Evolutionary conservation across 2,888 invertebrate genomes (phyloP).

Genomic region (Julus scanicus): DNA sequence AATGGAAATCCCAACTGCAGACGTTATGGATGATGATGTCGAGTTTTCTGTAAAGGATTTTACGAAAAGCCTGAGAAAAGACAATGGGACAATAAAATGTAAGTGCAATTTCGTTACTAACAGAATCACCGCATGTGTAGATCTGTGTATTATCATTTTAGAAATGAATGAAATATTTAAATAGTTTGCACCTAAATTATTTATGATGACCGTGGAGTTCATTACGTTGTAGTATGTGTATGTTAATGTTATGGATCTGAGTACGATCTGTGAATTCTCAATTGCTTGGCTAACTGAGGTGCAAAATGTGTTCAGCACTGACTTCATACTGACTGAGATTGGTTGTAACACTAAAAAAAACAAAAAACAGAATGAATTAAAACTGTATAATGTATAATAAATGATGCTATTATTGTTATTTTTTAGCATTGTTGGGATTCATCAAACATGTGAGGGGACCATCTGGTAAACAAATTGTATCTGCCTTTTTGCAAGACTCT

Average conservation of each 20-base stretch:
- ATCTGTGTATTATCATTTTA: too few relatives aligned
- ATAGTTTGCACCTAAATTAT: too few relatives aligned
- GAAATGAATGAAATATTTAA: too few relatives aligned
- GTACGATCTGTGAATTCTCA: background rate
- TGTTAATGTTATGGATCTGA: background rate
- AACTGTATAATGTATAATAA: background rate
- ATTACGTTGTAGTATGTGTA: background rate
- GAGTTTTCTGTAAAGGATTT: background rate
- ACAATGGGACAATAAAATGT: background rate
- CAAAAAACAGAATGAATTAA: background rate
- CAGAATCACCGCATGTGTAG: too few relatives aligned
- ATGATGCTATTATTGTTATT: background rate
- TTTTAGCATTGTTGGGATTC: background rate
- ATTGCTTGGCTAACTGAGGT: background rate
- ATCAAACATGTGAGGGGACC: conserved; percentile 24
- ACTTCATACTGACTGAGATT: background rate
- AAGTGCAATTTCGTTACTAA: background rate
- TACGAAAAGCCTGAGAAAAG: background rate
- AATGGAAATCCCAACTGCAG: background rate
- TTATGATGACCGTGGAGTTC: too few relatives aligned
- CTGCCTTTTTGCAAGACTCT: conserved; percentile 36
- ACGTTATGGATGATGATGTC: background rate
- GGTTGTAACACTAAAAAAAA: too few relatives aligned
- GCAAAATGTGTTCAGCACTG: background rate
- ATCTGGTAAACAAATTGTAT: conserved; percentile 39